These are phyloP conservation scores for Saguinus midas DNA, from an alignment of 2,113 vertebrate species.

Conservation along the genomic window DNA sequence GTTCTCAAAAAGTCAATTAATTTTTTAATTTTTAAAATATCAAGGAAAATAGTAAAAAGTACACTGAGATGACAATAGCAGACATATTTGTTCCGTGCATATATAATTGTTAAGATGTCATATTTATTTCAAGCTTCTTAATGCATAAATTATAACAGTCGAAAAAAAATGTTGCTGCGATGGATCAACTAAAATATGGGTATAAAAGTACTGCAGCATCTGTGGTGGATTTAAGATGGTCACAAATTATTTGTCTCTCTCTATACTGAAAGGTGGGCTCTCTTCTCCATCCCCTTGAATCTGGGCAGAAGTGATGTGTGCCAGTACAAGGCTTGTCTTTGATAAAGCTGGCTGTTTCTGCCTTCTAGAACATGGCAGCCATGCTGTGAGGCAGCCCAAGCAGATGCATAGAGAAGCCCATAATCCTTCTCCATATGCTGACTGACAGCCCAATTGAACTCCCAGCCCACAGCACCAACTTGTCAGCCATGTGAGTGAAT, in stretches of 20 bases:
- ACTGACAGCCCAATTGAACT: neutral
- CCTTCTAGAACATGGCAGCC: neutral
- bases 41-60: neutral
- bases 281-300: neutral
- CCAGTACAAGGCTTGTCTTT: neutral
- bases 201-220: neutral
- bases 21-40: neutral
- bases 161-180: neutral
- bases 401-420: neutral
- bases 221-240: neutral
- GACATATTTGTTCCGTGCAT: neutral
- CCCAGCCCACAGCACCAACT: neutral
- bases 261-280: neutral
- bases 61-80: neutral
- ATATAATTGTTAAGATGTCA: neutral
- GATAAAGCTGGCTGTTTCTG: neutral
- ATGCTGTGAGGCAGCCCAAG: neutral
- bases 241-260: neutral
- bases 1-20: neutral
- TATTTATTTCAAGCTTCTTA: neutral
- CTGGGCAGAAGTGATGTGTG: neutral
- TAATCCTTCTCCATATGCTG: neutral
- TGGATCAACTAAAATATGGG: neutral
- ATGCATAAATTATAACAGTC: neutral
- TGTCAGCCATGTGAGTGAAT: neutral